These are phyloP conservation scores for Scaptomyza tumidula DNA, from an alignment of 2,888 invertebrate species.

Conservation along the genomic window DNA sequence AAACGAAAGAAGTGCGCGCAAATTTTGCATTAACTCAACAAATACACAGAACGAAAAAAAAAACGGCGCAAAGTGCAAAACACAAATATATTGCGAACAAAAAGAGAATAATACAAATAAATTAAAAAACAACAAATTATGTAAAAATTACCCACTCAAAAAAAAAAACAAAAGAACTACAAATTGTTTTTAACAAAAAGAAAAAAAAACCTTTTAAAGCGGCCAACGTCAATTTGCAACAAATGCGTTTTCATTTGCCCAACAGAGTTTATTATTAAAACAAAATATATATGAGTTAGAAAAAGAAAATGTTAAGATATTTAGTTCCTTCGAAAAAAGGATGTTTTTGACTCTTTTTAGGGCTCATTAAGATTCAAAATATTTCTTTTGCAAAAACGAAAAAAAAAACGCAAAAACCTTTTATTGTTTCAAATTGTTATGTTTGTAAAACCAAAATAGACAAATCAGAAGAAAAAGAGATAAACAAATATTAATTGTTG, in stretches of 20 bases:
- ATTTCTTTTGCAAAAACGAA: slow-evolving; percentile 71
- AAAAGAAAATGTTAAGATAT: slow-evolving; percentile 5
- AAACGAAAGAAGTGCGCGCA: slow-evolving; percentile 27
- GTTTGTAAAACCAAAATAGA: slow-evolving; percentile 22
- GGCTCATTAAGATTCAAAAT: slow-evolving; percentile 83
- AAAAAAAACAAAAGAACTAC: slow-evolving; percentile 46
- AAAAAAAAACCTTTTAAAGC: slow-evolving; percentile 28
- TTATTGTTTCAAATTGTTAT: slow-evolving; percentile 26
- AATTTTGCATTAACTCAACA: slow-evolving; percentile 20
- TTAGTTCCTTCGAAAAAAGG: slow-evolving; percentile 63
- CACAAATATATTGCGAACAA: slow-evolving; percentile 28
- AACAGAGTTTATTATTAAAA: slow-evolving; percentile 21
- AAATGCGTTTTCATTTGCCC: slow-evolving; percentile 23
- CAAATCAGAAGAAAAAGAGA: slow-evolving; percentile 18
- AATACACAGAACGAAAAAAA: slow-evolving; percentile 24
- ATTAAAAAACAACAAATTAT: slow-evolving; percentile 17
- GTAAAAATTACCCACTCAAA: slow-evolving; percentile 9
- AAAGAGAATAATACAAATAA: slow-evolving; percentile 49
- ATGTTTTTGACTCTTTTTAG: slow-evolving; percentile 80
- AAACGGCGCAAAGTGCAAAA: slow-evolving; percentile 44
- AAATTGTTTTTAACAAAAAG: slow-evolving; percentile 63
- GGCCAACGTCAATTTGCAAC: slow-evolving; percentile 40
- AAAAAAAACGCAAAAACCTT: slow-evolving; percentile 10
- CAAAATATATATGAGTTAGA: slow-evolving; percentile 12
- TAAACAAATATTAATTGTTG: background rate